Evolutionary conservation across 2,113 vertebrate species (phyloP).

Genomic region (Cavia aperea): DNA sequence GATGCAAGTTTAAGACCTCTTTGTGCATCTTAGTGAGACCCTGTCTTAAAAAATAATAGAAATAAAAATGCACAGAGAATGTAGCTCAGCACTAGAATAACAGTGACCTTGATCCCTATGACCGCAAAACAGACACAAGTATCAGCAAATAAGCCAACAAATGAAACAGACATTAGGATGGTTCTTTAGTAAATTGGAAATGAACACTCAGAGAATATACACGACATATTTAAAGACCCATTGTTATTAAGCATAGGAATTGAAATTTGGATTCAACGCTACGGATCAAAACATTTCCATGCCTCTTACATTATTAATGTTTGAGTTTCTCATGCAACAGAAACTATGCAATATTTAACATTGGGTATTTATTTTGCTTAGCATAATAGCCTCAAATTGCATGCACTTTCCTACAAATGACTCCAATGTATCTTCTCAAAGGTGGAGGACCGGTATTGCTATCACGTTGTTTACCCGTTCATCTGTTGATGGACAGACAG

Average conservation of each 20-base stretch:
- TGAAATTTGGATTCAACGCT: not conserved
- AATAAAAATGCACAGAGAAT: too few species aligned
- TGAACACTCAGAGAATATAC: not conserved
- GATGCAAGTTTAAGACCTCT: not conserved
- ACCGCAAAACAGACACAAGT: not conserved
- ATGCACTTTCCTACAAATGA: not conserved
- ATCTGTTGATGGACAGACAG: not conserved
- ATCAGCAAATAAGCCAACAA: not conserved
- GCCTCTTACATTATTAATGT: not conserved
- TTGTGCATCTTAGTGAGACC: not conserved
- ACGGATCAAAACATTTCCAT: fast-evolving
- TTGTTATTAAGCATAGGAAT: not conserved
- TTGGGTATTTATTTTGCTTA: not conserved
- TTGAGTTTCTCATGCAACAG: not conserved
- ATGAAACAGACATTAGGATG: too few species aligned
- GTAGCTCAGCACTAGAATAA: not conserved
- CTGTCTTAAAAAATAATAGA: not conserved
- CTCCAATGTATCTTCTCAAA: not conserved
- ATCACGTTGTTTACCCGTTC: not conserved
- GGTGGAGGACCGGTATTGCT: not conserved
- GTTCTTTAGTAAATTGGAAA: not conserved
- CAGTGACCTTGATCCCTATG: not conserved
- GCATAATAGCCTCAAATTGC: not conserved
- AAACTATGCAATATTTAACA: not conserved
- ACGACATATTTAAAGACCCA: not conserved